Conservation (phyloP, 2,797 vertebrate species). For the Labroides dimidiatus region DNA sequence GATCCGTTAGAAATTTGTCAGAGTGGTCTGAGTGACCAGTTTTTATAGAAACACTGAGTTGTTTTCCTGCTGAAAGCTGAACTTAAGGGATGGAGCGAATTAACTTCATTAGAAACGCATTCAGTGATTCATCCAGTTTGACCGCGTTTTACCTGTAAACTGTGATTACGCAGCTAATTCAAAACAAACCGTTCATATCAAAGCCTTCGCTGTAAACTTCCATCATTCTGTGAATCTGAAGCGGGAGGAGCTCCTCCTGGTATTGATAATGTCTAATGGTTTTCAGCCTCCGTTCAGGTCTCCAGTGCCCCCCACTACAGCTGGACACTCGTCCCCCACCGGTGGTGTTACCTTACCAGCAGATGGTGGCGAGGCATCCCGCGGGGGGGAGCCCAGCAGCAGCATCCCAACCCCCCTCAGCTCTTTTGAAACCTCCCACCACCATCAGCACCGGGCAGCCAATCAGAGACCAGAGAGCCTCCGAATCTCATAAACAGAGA, state of each 20-base stretch:
- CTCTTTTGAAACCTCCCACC: background rate
- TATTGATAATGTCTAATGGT: conserved; percentile 64
- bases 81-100: too few species aligned
- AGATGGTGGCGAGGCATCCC: conserved; percentile 68
- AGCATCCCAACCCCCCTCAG: conserved; percentile 41
- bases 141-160: background rate
- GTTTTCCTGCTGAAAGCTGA: too few species aligned
- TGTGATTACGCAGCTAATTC: conserved; percentile 1
- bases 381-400: background rate
- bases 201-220: conserved; percentile 5
- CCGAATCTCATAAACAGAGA: background rate
- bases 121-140: background rate
- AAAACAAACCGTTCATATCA: conserved; percentile 9
- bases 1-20: background rate
- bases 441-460: conserved; percentile 6
- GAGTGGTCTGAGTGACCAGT: background rate
- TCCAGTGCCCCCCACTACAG: conserved; percentile 48
- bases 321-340: conserved; percentile 41
- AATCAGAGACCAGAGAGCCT: conserved; percentile 27
- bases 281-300: conserved; percentile 40
- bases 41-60: background rate
- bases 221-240: conserved; percentile 8
- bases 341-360: conserved; percentile 74
- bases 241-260: conserved; percentile 15
- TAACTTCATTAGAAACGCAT: background rate